These are phyloP conservation scores for Reticulitermes lucifugus DNA, from an alignment of 2,888 invertebrate species.

Conservation along the genomic window DNA sequence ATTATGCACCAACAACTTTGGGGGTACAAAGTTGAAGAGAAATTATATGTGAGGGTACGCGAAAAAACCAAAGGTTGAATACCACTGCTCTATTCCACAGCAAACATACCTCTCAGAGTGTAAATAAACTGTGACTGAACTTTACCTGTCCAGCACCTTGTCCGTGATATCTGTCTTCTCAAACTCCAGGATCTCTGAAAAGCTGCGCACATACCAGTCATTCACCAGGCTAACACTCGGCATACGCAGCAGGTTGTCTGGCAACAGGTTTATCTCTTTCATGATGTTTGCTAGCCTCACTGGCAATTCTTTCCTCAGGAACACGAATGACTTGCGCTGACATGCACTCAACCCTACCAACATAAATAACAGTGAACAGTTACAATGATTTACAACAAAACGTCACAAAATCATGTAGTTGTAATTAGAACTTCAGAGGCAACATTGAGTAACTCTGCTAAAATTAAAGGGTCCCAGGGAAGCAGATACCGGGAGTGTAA, in stretches of 20 bases:
- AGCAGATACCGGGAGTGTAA: too few species aligned
- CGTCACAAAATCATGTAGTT: too few species aligned
- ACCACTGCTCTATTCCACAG: too few species aligned
- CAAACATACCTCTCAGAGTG: too few species aligned
- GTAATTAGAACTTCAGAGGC: too few species aligned
- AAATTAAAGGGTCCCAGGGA: too few species aligned
- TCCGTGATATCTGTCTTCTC: slow-evolving; percentile 84
- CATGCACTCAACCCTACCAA: slow-evolving; percentile 88
- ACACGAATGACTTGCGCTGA: slow-evolving; percentile 92
- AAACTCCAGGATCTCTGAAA: slow-evolving; percentile 94
- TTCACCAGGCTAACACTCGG: slow-evolving; percentile 94
- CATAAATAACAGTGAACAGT: slow-evolving; percentile 43
- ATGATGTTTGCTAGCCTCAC: slow-evolving; percentile 99
- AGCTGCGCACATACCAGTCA: slow-evolving; percentile 94
- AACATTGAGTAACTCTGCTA: too few species aligned
- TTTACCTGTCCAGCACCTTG: slow-evolving; percentile 74
- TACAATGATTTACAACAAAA: too few species aligned
- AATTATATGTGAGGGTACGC: too few species aligned
- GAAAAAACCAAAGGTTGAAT: too few species aligned
- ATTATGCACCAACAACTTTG: too few species aligned
- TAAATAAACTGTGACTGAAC: neutral
- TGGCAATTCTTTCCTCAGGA: slow-evolving; percentile 95
- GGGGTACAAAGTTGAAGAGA: too few species aligned
- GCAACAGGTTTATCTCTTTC: slow-evolving; percentile 97
- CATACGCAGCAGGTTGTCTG: slow-evolving; percentile 91